Evolutionary conservation across 2,113 vertebrate species (phyloP), one percentile per base, ranked within the genome.

Genomic region (Pithys albifrons): DNA sequence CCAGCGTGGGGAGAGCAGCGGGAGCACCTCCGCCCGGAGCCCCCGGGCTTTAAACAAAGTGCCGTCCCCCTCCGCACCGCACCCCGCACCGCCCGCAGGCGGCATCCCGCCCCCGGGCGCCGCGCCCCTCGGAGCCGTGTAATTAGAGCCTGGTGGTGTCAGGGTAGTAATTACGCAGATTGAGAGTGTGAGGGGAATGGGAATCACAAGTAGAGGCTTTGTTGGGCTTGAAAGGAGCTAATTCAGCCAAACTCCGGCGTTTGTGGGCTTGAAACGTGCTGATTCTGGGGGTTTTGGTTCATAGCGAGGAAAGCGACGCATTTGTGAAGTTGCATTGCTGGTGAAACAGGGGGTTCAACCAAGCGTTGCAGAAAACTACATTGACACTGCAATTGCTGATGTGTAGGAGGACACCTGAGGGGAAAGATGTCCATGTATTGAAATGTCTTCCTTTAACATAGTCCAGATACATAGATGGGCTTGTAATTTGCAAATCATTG

Each of bases 131-230:
- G 71, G 89, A 96, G 84, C 64, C 33, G 57, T 24, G 67, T 97
- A 97, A 97, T 97, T 97, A 97, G 94, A 96, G 95, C 91, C 93
- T 93, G 96, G 59, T 91, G 87, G 81, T 98, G 95, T 93, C 89
- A 90, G 86, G 92, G 94, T 29, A 96, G 59, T 97, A 96, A 98
- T 98, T 98, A 98, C 96, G 96, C 96, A 96, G 91, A 96, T 95
- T 49, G 93, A 9, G 49, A 82, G 87, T 97, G 95, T 96, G 92
- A 92, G 85, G 89, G 92, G 97, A 94, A 98, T 95, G 87, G 89
- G 97, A 96, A 97, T 97, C 80, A 3, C 88, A 64, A 71, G 67
- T 62, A 80, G 65, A 86, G 95, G 65, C 93, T 94, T 96, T 96
- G 81, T 96, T 89, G 81, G 66, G 62, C 33, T 88, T 70, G 75